Evolutionary conservation across 2,113 vertebrate species (phyloP), one percentile per base, ranked within the genome.

Genomic region (Cervus canadensis): DNA sequence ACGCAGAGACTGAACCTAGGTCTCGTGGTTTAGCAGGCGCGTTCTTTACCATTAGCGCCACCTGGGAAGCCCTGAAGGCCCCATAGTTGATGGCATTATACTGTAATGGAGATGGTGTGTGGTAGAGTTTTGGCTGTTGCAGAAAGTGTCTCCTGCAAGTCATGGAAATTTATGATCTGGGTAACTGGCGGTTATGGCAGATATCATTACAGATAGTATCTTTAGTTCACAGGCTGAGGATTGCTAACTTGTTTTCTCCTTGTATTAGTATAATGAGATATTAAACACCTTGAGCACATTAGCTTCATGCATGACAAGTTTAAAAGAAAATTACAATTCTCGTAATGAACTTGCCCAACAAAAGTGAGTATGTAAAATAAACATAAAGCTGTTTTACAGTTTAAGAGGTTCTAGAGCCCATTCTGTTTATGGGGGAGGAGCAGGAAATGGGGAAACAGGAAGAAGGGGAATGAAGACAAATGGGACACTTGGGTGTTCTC

Each of bases 281-380:
- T 33, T 76, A 89, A 95, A 59, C 59, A 86, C 30, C 45, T 43
- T 71, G 36, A 85, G 30, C 83, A 74, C 33, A n/a, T 40, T 59
- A 82, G 50, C 74, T 83, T 79, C 64, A 84, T 60, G 26, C 62
- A 33, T 48, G n/a, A n/a, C 30, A 76, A 28, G 6, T 87, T 87
- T 93, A 86, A 93, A 74, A 94, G 81, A 92, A 92, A 87, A 89
- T 94, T 64, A 13, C 56, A 86, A 50, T 87, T 36, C 6, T 60
- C 21, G 79, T 76, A 89, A 79, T 25, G 30, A 84, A 91, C 26
- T 50, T 90, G 43, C 16, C 25, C 64, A 74, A 43, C 11, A 33
- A 89, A 91, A 89, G 26, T 95, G 59, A 95, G n/a, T 71, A 74
- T 88, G 50, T 78, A 85, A 82, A 88, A 79, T 84, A 96, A 96